Conservation (phyloP, 2,888 invertebrate genomes). For the Tortricodes alternella region DNA sequence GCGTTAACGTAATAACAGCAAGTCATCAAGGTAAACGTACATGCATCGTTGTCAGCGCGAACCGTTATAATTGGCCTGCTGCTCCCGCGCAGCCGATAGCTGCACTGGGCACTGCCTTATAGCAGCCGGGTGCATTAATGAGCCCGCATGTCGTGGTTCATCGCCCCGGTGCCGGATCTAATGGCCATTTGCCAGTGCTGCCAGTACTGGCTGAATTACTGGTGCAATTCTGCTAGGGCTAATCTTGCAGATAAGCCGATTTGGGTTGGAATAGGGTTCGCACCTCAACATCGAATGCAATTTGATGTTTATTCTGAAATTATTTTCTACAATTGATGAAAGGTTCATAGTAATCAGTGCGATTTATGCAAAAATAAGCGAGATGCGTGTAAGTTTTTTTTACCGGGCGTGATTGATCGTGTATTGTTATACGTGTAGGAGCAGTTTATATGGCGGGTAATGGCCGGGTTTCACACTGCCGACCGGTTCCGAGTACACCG, state of each 20-base stretch:
- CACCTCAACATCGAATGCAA: no score
- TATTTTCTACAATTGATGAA: no score
- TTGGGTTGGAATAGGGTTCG: no score
- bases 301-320: no score
- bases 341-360: no score
- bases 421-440: conserved; percentile 21
- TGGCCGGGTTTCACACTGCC: conserved; percentile 52
- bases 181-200: conserved; percentile 38
- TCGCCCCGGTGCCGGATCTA: conserved; percentile 52
- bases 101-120: conserved; percentile 39
- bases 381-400: conserved; percentile 12
- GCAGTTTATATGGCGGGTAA: conserved; percentile 42
- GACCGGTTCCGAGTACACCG: conserved; percentile 48
- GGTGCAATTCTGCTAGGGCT: conserved; percentile 35
- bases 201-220: conserved; percentile 37
- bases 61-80: conserved; percentile 52
- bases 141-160: conserved; percentile 59
- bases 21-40: conserved; percentile 36
- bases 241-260: conserved; percentile 30
- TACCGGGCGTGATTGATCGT: conserved; percentile 5
- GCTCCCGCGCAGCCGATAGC: conserved; percentile 38
- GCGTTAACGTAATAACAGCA: conserved; percentile 4
- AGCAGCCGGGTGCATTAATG: conserved; percentile 63
- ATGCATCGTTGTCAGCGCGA: conserved; percentile 33
- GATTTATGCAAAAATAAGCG: no score